Evolutionary conservation across 2,888 invertebrate genomes (phyloP).

Genomic region (Pyrochroa serraticornis): DNA sequence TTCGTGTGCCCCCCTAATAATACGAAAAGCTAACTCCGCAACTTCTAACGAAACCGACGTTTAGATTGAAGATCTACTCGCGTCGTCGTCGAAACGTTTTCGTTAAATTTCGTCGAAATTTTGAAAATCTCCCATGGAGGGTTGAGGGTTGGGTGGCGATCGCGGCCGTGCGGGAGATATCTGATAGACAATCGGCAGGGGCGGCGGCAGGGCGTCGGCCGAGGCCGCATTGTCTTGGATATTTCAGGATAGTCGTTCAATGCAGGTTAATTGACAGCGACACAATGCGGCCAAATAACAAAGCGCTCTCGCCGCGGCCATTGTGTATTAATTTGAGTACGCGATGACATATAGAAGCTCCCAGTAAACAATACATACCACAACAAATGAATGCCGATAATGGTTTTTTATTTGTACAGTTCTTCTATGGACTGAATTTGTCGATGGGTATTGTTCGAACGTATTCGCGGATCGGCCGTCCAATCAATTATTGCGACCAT

Average conservation of each 20-base stretch:
- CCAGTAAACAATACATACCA: slow-evolving; percentile 51
- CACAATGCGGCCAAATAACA: slow-evolving; percentile 56
- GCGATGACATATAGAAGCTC: slow-evolving; percentile 54
- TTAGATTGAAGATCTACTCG: no score
- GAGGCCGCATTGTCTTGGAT: slow-evolving; percentile 53
- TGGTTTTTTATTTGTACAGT: slow-evolving; percentile 38
- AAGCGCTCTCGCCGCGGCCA: slow-evolving; percentile 54
- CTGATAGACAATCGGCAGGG: slow-evolving; percentile 18
- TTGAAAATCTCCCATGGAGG: no score
- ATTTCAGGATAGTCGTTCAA: slow-evolving; percentile 56
- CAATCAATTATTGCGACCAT: no score
- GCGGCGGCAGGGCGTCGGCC: slow-evolving; percentile 20
- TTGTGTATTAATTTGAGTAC: slow-evolving; percentile 57
- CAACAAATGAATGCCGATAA: slow-evolving; percentile 49
- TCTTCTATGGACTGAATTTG: slow-evolving; percentile 5
- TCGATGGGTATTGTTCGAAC: no score
- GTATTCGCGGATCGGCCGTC: no score
- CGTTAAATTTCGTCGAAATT: no score
- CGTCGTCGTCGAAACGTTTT: no score
- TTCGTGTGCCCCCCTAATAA: no score
- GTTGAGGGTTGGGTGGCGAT: slow-evolving; percentile 39
- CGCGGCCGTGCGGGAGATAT: slow-evolving; percentile 17
- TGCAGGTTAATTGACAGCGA: slow-evolving; percentile 57
- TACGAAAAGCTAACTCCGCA: no score
- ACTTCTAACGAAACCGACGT: no score